Evolutionary conservation across 2,797 vertebrate species (phyloP).

Genomic region (Malurus splendens): DNA sequence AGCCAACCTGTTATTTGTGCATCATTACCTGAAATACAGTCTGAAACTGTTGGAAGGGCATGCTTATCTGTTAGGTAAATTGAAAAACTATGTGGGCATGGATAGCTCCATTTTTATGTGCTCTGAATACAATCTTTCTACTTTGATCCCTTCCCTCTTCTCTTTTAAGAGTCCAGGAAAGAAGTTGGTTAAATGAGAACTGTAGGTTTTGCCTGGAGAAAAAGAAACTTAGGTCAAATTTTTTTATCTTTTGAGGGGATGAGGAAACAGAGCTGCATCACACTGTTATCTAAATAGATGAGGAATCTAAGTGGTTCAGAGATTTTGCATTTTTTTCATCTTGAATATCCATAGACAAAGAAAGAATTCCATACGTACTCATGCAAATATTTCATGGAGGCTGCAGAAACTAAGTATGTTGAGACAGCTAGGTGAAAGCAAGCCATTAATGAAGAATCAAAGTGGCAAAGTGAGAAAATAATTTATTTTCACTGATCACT

Average conservation of each 20-base stretch:
- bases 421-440: not conserved
- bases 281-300: not conserved
- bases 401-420: not conserved
- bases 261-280: not conserved
- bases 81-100: rapidly evolving
- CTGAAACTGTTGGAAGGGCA: not conserved
- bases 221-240: not conserved
- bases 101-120: not conserved
- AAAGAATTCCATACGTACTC: not conserved
- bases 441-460: not conserved
- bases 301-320: not conserved
- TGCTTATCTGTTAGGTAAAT: not conserved
- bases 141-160: not conserved
- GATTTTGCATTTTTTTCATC: not conserved
- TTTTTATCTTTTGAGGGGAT: not conserved
- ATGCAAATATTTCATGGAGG: not conserved
- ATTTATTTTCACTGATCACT: not conserved
- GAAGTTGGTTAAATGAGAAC: not conserved
- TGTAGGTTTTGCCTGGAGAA: not conserved
- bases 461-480: not conserved
- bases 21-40: not conserved
- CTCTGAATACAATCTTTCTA: not conserved
- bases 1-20: not conserved
- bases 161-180: not conserved
- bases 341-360: not conserved